Evolutionary conservation across 1,140 invertebrate genomes (phyloP), one percentile per base, ranked within the genome.

Genomic region (Brachionus angularis): DNA sequence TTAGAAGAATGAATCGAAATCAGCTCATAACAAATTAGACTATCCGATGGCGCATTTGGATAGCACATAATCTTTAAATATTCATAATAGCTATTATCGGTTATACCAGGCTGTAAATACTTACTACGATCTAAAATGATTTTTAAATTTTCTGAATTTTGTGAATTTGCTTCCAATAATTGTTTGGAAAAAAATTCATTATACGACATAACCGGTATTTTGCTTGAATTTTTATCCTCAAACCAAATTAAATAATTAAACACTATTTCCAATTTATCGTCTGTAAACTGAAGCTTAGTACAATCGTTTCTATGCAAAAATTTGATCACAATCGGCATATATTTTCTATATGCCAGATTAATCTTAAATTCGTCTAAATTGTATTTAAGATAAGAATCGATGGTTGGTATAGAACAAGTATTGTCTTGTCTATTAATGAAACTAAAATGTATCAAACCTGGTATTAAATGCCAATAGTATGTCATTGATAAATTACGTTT

Each of bases 231-330:
- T 4, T 31, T 29, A 23, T 29, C 61, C 10, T 5, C 31, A 34
- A 67, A 29, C 62, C 62, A 67, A n/a, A 67, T 67, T 10, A 12
- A 14, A 50, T 67, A 67, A 10, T n/a, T 67, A 33, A 67, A 5
- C 1, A 23, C 29, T 3, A 67, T 2, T 8, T 10, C 42, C 1
- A 47, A 33, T 21, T 67, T 67, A 34, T 67, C 62, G 36, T 67
- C 62, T 12, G 21, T 47, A 29, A 67, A 67, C 21, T 12, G 16
- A 46, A 67, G 36, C 8, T 31, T 27, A 21, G 42, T 67, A 10
- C 29, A 67, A 3, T 67, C 62, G 25, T 46, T 67, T 29, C 23
- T 31, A 2, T 46, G 14, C 39, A 67, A 23, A 2, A 67, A 23
- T n/a, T 47, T 67, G 23, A 34, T 47, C 0, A 50, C 29, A 29